A percentile compares a stretch with the other conserved stretches of the same genome.
These are phyloP conservation scores for Pongo abelii DNA, from an alignment of 2,113 vertebrate species.

Conservation along the genomic window DNA sequence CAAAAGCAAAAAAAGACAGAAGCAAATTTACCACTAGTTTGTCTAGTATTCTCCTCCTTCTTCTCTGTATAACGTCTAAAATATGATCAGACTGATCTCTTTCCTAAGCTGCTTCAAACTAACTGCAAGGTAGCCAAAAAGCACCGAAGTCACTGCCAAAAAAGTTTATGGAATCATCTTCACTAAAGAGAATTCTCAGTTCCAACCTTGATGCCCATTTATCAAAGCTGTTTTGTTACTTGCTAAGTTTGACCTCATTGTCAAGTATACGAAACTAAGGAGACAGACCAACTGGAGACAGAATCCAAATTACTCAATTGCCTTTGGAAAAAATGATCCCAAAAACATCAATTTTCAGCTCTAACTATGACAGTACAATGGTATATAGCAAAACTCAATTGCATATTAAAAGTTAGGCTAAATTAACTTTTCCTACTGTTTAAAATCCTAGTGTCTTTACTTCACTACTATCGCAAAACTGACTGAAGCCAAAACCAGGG, in stretches of 20 bases:
- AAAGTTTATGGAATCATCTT: not conserved
- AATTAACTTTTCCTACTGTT: not conserved
- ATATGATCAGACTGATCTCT: not conserved
- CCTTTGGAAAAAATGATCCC: not conserved
- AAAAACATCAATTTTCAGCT: not conserved
- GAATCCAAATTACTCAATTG: not conserved
- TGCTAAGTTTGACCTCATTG: conserved; percentile 1
- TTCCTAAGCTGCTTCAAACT: not conserved
- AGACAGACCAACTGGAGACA: not conserved
- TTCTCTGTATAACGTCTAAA: not conserved
- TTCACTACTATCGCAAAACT: not conserved
- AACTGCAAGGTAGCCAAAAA: not conserved
- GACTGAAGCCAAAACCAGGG: not conserved
- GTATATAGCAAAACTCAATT: not conserved
- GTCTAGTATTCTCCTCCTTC: not conserved
- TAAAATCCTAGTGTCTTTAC: not conserved
- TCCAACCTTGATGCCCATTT: not conserved
- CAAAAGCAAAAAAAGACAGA: not conserved
- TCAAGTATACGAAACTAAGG: conserved; percentile 42
- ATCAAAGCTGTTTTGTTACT: not conserved
- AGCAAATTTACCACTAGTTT: not conserved
- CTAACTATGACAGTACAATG: not conserved
- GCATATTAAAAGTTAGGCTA: not conserved
- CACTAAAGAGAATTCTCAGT: not conserved
- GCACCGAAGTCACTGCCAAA: not conserved